Percentiles rank a stretch among this genome's conserved stretches.
Evolutionary conservation across 2,797 vertebrate genomes (phyloP).

Genomic region (Nyctibius grandis): DNA sequence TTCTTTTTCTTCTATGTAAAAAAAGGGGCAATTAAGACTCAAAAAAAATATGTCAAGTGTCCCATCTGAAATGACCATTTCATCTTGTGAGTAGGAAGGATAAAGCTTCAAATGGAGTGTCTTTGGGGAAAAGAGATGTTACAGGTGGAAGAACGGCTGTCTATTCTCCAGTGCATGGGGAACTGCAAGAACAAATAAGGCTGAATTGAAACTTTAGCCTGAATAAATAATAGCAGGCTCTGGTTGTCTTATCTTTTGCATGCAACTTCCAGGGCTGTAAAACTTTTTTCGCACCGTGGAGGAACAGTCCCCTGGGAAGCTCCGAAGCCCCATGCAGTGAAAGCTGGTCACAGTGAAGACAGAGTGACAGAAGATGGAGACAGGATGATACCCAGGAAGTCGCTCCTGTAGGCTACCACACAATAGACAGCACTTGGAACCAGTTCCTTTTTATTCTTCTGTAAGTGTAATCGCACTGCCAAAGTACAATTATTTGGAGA

Average conservation of each 20-base stretch:
- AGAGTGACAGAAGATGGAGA: background rate
- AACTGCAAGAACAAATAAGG: background rate
- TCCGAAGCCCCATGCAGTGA: background rate
- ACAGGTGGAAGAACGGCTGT: background rate
- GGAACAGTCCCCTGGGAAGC: background rate
- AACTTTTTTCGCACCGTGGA: background rate
- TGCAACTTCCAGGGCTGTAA: background rate
- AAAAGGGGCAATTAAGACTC: background rate
- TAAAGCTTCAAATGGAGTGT: background rate
- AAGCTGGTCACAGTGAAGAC: background rate
- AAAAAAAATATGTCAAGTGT: background rate
- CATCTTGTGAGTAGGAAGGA: background rate
- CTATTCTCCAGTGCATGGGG: background rate
- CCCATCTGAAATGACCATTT: background rate
- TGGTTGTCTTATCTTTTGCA: background rate
- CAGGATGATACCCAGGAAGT: too few species aligned
- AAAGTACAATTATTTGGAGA: background rate
- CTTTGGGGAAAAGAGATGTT: background rate
- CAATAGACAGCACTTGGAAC: background rate
- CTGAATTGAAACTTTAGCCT: background rate
- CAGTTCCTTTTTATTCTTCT: background rate
- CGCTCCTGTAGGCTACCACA: background rate
- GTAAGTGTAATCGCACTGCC: background rate
- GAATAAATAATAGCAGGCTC: background rate
- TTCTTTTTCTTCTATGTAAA: background rate